phyloP scores from a whole-genome alignment of 2,888 invertebrate genomes.

The Ellobium chinense region DNA sequence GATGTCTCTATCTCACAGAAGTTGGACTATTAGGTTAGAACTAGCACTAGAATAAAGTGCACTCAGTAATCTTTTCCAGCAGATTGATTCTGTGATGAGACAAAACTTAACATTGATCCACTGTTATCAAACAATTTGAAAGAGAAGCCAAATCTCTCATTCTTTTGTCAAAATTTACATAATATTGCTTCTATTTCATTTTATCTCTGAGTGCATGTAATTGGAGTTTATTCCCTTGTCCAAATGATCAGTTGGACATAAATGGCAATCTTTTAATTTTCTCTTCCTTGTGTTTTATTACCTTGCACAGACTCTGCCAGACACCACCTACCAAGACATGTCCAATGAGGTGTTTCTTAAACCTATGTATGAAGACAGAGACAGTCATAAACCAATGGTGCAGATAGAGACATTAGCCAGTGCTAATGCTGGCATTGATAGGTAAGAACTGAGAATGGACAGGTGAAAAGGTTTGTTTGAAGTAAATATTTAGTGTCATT shows the following conservation, averaged over 20 bases:
- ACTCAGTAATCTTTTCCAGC: too few species aligned
- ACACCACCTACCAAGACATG: constrained; percentile 76
- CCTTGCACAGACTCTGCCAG: constrained; percentile 73
- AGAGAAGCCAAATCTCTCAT: not conserved
- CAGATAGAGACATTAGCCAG: constrained; percentile 63
- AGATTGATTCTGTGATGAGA: too few species aligned
- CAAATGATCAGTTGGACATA: too few species aligned
- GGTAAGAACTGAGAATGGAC: constrained; percentile 55
- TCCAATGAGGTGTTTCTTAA: constrained; percentile 67
- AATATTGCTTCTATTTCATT: not conserved
- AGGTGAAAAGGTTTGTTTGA: not conserved
- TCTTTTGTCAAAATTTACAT: not conserved
- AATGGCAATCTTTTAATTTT: too few species aligned
- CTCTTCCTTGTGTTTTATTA: too few species aligned
- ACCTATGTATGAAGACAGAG: constrained; percentile 68
- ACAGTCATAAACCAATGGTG: constrained; percentile 70
- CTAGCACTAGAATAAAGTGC: too few species aligned
- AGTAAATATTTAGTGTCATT: too few species aligned
- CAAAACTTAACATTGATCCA: too few species aligned
- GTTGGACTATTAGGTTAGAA: too few species aligned
- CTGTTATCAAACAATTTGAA: too few species aligned
- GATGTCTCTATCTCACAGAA: too few species aligned
- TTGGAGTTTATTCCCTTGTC: not conserved
- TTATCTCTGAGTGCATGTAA: not conserved
- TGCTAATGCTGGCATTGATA: constrained; percentile 68